Conservation (phyloP, 2,888 invertebrate genomes). For the Nezara viridula region DNA sequence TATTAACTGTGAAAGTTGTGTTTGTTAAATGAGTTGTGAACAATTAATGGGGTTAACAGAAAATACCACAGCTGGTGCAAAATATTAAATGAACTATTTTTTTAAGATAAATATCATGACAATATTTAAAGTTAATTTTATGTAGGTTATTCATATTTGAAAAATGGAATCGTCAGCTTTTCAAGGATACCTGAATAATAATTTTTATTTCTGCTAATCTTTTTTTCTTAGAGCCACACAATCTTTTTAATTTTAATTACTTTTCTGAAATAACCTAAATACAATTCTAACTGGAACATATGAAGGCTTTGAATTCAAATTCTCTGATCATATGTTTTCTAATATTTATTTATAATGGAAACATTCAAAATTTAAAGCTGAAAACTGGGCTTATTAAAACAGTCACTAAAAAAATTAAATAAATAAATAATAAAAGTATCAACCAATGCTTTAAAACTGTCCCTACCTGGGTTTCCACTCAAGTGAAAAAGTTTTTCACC, state of each 20-base stretch:
- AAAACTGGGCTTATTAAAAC: not conserved
- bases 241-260: not conserved
- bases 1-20: not conserved
- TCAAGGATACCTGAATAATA: not conserved
- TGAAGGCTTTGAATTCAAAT: not conserved
- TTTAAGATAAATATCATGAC: not conserved
- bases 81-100: not conserved
- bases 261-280: not conserved
- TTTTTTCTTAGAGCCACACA: not conserved
- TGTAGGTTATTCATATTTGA: not conserved
- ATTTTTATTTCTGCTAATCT: not conserved
- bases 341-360: not conserved
- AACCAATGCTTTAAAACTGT: not conserved
- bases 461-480: too few relatives aligned
- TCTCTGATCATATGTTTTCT: not conserved
- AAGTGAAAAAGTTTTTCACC: too few relatives aligned
- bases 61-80: constrained; percentile 15
- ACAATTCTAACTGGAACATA: not conserved
- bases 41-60: not conserved
- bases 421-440: not conserved
- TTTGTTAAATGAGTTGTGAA: constrained; percentile 25
- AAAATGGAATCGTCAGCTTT: not conserved
- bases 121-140: not conserved
- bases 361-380: not conserved
- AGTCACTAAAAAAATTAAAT: not conserved